Base-by-base conservation (phyloP, 2,888 invertebrate genomes). In the Metopia argyrocephala region DNA sequence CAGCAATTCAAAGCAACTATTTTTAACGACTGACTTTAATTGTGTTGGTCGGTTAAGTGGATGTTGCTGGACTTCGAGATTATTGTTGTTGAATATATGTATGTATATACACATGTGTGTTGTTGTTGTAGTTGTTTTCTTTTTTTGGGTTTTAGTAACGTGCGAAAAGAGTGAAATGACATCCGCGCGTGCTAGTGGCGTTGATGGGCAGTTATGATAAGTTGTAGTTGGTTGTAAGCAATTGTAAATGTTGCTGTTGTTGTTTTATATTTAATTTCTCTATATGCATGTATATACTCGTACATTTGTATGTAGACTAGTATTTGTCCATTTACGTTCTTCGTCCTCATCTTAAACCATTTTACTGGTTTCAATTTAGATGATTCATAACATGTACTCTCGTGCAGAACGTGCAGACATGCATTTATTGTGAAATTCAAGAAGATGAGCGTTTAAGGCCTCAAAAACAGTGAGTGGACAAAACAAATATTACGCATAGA, bases 111-210 rank as follows among this genome's bases (percentile, higher is more conserved):
- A 46, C n/a, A n/a, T 46, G 6, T 54, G 28, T 15, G 12, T 28
- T 1, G 48, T 27, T 64, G 27, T 45, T 66, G 45, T 50, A 48
- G 52, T 21, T 65, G 50, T 68, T 52, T 59, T 61, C 48, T 54
- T 79, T 70, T 75, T 79, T 69, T 59, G 57, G 56, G 64, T 59
- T 81, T 69, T 73, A 68, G 82, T 85, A 85, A 86, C 81, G 83
- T 84, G 79, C 85, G 82, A 86, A 79, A 79, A 85, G 87, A 86
- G 78, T 82, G 87, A 86, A 87, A 85, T 85, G 83, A 87, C 86
- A 86, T 86, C 85, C 88, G 84, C 83, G 85, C 84, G 84, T 85
- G 85, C 84, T 81, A 75, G 81, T 81, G 81, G 78, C 81, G 81
- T 81, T 81, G 81, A 81, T 81, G 81, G 81, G 81, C 81, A 81